phyloP scores from a whole-genome alignment of 2,888 invertebrate species.

The Trisateles emortualis region DNA sequence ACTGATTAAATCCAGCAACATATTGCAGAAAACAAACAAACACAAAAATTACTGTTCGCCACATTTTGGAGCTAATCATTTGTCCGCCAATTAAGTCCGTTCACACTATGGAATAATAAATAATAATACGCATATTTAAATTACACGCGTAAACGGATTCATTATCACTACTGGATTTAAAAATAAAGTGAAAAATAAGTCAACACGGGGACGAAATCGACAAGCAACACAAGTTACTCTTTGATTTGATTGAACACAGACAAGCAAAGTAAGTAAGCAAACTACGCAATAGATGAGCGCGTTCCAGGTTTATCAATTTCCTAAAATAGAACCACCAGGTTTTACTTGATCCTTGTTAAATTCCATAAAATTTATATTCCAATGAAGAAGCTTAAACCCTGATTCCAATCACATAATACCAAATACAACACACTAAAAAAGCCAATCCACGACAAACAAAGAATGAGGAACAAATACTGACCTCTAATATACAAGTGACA shows the following conservation, averaged over 20 bases:
- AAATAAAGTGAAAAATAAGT: constrained; percentile 51
- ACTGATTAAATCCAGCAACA: constrained; percentile 59
- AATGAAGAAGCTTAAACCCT: no score
- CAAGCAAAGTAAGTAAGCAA: no score
- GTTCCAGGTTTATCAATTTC: constrained; percentile 10
- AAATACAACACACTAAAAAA: no score
- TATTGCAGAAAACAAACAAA: constrained; percentile 59
- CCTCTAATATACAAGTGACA: no score
- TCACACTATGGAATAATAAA: constrained; percentile 18
- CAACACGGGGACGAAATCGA: constrained; percentile 23
- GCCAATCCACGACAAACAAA: no score
- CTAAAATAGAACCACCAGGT: no score
- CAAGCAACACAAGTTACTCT: no score
- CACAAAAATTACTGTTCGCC: constrained; percentile 57
- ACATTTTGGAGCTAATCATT: constrained; percentile 50
- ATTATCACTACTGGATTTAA: constrained; percentile 22
- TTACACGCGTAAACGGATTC: constrained; percentile 19
- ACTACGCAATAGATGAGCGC: constrained; percentile 26
- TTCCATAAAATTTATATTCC: no score
- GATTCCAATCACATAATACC: no score
- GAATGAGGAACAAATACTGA: no score
- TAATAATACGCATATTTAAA: constrained; percentile 39
- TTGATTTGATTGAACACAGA: no score
- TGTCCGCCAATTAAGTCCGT: constrained; percentile 17
- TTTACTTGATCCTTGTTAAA: no score